Conservation (phyloP, 2,888 invertebrate genomes). For the Aporophyla lueneburgensis region DNA sequence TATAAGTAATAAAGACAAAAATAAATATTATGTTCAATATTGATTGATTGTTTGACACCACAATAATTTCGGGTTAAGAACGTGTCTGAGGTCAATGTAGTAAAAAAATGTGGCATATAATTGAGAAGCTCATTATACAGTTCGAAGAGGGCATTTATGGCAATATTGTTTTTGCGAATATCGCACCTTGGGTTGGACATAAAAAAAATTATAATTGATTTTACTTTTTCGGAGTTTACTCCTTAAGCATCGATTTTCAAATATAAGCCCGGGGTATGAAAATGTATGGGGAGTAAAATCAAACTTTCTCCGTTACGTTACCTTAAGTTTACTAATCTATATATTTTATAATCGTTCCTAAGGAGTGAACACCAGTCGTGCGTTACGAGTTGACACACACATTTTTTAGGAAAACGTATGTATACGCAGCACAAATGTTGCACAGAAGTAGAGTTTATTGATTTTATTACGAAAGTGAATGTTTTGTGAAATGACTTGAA, state of each 20-base stretch:
- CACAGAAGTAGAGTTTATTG: neutral
- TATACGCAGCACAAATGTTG: neutral
- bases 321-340: too few species aligned
- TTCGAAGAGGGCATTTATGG: slow-evolving; percentile 8
- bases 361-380: too few species aligned
- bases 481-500: neutral
- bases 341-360: too few species aligned
- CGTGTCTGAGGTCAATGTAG: slow-evolving; percentile 10
- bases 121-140: neutral
- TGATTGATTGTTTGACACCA: slow-evolving; percentile 30
- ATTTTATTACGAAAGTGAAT: neutral
- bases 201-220: neutral
- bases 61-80: slow-evolving; percentile 35
- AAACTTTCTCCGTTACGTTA: too few species aligned
- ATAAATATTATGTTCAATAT: neutral
- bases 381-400: too few species aligned
- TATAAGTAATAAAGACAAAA: slow-evolving; percentile 10
- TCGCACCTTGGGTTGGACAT: too few species aligned
- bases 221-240: neutral
- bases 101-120: slow-evolving; percentile 8
- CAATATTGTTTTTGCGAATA: neutral
- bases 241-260: too few species aligned
- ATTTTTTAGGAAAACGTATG: too few species aligned
- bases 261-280: too few species aligned
- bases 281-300: too few species aligned